These are phyloP conservation scores for Apamea monoglypha DNA, from an alignment of 2,888 invertebrate genomes.

Conservation along the genomic window DNA sequence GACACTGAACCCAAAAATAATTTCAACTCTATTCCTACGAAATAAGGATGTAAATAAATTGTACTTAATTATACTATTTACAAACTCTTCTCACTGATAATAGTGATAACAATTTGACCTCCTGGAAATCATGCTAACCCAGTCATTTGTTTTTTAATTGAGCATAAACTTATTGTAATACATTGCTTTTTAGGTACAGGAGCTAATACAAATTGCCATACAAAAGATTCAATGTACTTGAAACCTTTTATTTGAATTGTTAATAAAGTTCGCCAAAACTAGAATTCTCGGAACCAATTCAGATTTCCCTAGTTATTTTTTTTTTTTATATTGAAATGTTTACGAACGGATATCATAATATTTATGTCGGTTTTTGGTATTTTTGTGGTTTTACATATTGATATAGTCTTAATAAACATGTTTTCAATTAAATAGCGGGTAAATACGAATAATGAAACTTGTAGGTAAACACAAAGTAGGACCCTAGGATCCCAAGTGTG, in stretches of 20 bases:
- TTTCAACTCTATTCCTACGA: conserved; percentile 39
- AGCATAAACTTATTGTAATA: not conserved
- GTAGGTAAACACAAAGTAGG: not conserved
- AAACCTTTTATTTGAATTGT: not conserved
- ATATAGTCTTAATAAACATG: conserved; percentile 9
- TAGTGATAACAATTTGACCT: conserved; percentile 58
- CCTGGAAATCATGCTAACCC: conserved; percentile 28
- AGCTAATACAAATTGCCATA: not conserved
- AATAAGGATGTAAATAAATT: conserved; percentile 29
- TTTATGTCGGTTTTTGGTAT: conserved; percentile 25
- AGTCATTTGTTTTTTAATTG: not conserved
- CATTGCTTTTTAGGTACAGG: conserved; percentile 15
- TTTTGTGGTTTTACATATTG: conserved; percentile 25
- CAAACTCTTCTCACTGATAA: conserved; percentile 37
- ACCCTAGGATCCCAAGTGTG: not conserved
- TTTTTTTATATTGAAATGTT: conserved; percentile 29
- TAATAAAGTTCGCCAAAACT: not conserved
- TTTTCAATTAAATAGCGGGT: not conserved
- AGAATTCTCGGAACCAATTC: conserved; percentile 13
- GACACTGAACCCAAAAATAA: conserved; percentile 13
- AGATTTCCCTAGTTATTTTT: conserved; percentile 30
- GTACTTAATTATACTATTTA: conserved; percentile 34
- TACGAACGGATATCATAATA: conserved; percentile 37
- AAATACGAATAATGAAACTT: not conserved
- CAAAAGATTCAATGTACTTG: conserved; percentile 14